phyloP scores from a whole-genome alignment of 2,797 vertebrate genomes.

The Lepilemur ruficaudatus region DNA sequence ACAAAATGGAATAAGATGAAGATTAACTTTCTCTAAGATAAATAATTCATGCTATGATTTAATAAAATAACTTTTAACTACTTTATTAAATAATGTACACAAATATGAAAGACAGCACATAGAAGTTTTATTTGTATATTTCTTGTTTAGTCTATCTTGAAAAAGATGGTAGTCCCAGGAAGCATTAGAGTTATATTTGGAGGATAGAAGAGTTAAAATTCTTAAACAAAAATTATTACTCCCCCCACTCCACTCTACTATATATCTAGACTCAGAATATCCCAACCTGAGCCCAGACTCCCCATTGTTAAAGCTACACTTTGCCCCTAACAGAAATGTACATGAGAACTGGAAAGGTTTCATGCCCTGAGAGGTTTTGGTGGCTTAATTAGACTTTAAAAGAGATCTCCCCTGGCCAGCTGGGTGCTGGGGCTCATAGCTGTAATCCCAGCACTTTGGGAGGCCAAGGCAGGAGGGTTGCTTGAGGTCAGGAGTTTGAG shows the following conservation, averaged over 20 bases:
- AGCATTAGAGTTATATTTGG: background rate
- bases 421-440: too few relatives aligned
- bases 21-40: background rate
- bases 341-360: background rate
- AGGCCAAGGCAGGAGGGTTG: background rate
- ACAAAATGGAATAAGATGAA: background rate
- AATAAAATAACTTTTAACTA: slow-evolving; percentile 22
- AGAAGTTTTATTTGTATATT: background rate
- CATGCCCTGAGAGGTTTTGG: background rate
- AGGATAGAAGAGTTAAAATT: background rate
- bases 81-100: background rate
- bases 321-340: background rate
- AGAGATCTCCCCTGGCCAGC: background rate
- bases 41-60: background rate
- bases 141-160: background rate
- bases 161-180: background rate
- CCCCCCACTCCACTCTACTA: background rate
- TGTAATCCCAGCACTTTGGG: background rate
- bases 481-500: background rate
- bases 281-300: background rate
- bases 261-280: background rate
- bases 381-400: background rate
- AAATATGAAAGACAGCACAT: background rate
- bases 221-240: background rate
- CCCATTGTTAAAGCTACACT: background rate